Conservation (phyloP, 2,888 invertebrate genomes). For the Electrophaes corylata region DNA sequence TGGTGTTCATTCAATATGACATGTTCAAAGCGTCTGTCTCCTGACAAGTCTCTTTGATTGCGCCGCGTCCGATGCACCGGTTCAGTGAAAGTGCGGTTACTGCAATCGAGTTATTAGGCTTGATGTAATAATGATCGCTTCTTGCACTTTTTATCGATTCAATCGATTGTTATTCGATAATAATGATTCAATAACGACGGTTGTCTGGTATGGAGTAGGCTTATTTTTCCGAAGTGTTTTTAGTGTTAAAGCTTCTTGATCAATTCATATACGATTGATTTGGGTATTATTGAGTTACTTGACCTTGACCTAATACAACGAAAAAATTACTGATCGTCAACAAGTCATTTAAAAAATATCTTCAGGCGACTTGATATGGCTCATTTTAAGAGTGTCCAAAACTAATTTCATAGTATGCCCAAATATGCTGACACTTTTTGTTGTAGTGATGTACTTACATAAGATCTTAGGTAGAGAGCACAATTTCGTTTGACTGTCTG, state of each 20-base stretch:
- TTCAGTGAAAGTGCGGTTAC: constrained; percentile 78
- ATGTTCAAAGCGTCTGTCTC: background rate
- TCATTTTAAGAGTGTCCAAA: background rate
- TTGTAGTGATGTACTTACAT: background rate
- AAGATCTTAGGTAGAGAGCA: background rate
- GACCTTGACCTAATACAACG: no score
- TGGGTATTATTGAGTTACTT: no score
- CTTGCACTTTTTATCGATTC: constrained; percentile 65
- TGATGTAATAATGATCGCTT: constrained; percentile 73
- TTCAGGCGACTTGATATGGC: no score
- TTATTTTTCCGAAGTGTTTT: constrained; percentile 22
- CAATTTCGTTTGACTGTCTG: background rate
- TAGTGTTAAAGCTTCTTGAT: constrained; percentile 1
- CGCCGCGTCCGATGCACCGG: constrained; percentile 48
- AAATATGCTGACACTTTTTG: background rate
- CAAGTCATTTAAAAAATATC: no score
- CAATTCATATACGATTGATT: background rate
- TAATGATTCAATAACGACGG: constrained; percentile 47
- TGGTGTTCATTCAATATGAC: constrained; percentile 3
- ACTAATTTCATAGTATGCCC: background rate
- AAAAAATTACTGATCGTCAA: no score
- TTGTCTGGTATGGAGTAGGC: constrained; percentile 18
- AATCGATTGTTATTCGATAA: constrained; percentile 55
- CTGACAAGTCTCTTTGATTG: constrained; percentile 45
- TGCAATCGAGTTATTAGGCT: constrained; percentile 72